Evolutionary conservation across 1,140 invertebrate genomes (phyloP).

Genomic region (Bombus superbus): DNA sequence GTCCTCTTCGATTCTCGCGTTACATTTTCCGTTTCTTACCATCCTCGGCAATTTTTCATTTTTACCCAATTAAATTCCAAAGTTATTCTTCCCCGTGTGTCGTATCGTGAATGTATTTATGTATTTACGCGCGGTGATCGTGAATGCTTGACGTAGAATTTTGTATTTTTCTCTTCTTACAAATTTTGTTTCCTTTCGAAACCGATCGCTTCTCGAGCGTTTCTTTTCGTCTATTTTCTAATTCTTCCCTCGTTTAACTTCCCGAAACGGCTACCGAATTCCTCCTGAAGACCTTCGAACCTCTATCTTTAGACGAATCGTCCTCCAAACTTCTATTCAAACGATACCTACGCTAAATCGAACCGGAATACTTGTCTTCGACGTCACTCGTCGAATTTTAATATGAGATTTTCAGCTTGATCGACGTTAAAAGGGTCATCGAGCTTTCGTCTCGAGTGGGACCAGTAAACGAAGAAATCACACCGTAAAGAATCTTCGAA

Average conservation of each 20-base stretch:
- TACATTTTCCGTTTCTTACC: not conserved
- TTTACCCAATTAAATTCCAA: too few species aligned
- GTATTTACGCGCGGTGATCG: not conserved
- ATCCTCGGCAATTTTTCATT: not conserved
- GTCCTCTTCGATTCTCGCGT: not conserved
- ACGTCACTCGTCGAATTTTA: not conserved
- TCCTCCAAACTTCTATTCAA: constrained; percentile 5
- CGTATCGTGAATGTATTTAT: too few species aligned
- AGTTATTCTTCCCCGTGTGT: too few species aligned
- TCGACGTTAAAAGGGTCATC: not conserved
- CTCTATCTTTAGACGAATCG: constrained; percentile 18
- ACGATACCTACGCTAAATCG: not conserved
- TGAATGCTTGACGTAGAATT: too few species aligned
- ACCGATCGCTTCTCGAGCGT: too few species aligned
- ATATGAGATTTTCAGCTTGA: not conserved
- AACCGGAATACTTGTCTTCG: not conserved
- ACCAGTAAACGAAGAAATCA: too few species aligned
- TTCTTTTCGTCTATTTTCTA: not conserved
- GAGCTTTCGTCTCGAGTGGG: too few species aligned
- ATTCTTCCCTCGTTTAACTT: not conserved
- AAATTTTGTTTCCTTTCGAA: not conserved
- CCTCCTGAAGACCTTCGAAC: not conserved
- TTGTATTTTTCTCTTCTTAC: not conserved
- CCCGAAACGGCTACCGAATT: constrained; percentile 9
- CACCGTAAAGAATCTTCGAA: not conserved